Evolutionary conservation across 2,888 invertebrate genomes (phyloP), one percentile per base, ranked within the genome.

Genomic region (Toxonevra muliebris): DNA sequence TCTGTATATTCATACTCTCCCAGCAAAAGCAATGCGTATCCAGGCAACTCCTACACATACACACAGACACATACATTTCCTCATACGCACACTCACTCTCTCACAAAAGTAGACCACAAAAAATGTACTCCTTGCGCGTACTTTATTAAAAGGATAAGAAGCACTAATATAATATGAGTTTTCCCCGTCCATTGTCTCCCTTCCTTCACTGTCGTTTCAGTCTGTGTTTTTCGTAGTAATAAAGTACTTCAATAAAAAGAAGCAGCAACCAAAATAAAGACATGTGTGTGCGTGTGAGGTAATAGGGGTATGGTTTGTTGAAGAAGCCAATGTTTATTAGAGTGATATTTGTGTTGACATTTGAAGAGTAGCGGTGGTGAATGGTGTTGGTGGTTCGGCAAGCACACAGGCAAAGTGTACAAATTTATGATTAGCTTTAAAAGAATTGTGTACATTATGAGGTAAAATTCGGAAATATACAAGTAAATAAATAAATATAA

Each of bases 131-230:
- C n/a, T 15, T 11, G 11, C 8, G 13, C 15, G 48, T 8, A 48
- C n/a, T 48, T 48, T 48, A 48, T 48, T 48, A 48, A 48, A 48
- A 48, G 48, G 8, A 48, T 48, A 48, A 48, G 48, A 13, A 48
- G 48, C 48, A n/a, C 15, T 11, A 48, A n/a, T n/a, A n/a, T 13
- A n/a, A 48, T 15, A 48, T n/a, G n/a, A 30, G 30, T 30, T n/a
- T 5, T 11, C 13, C 13, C 48, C 11, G 5, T 10, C n/a, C 5
- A 7, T 48, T 8, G 10, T 15, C 11, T 11, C 15, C 4, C 11
- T 48, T 7, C 11, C 48, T n/a, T 48, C 15, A 13, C n/a, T 48
- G 8, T n/a, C n/a, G 8, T 48, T 48, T 11, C 48, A 13, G 9
- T 15, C 13, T 10, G 48, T 48, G 48, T 15, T 48, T 5, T 48